Evolutionary conservation across 1,140 invertebrate genomes (phyloP).

Genomic region (Ganaspis sp.): DNA sequence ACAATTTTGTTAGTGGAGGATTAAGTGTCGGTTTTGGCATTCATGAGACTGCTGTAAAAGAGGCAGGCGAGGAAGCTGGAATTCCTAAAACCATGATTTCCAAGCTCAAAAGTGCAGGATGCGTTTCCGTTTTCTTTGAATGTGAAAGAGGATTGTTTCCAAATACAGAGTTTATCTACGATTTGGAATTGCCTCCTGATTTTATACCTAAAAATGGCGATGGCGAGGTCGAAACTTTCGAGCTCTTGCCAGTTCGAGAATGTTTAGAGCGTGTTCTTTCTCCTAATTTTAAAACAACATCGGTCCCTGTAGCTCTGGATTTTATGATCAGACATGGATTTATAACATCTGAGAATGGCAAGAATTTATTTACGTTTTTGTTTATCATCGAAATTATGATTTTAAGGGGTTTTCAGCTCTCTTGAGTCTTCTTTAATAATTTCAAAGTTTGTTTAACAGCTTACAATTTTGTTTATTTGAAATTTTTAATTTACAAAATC

Average conservation of each 20-base stretch:
- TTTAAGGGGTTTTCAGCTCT: too few relatives aligned
- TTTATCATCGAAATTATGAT: too few relatives aligned
- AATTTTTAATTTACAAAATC: too few relatives aligned
- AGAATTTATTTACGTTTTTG: conserved; percentile 56
- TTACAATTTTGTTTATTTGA: too few relatives aligned
- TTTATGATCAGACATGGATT: conserved; percentile 94
- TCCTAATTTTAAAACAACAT: conserved; percentile 94
- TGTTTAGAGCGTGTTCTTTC: conserved; percentile 87
- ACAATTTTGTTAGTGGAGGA: conserved; percentile 96
- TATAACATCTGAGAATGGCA: conserved; percentile 92
- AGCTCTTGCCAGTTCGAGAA: conserved; percentile 87
- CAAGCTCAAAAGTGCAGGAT: conserved; percentile 87
- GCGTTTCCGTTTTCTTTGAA: conserved; percentile 94
- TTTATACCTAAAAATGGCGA: conserved; percentile 93
- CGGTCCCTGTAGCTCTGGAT: conserved; percentile 91
- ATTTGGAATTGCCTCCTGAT: conserved; percentile 91
- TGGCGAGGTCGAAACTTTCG: conserved; percentile 94
- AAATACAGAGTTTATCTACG: conserved; percentile 96
- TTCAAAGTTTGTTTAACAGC: too few relatives aligned
- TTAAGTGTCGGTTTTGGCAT: conserved; percentile 91
- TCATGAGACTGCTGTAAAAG: conserved; percentile 92
- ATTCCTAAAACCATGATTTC: conserved; percentile 84
- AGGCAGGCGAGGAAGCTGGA: conserved; percentile 95
- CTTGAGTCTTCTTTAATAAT: too few relatives aligned
- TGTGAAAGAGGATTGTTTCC: conserved; percentile 94